A percentile compares a stretch with the other conserved stretches of the same genome.
Conservation (phyloP, 2,113 vertebrate genomes). For the Pteruthius melanotis region DNA sequence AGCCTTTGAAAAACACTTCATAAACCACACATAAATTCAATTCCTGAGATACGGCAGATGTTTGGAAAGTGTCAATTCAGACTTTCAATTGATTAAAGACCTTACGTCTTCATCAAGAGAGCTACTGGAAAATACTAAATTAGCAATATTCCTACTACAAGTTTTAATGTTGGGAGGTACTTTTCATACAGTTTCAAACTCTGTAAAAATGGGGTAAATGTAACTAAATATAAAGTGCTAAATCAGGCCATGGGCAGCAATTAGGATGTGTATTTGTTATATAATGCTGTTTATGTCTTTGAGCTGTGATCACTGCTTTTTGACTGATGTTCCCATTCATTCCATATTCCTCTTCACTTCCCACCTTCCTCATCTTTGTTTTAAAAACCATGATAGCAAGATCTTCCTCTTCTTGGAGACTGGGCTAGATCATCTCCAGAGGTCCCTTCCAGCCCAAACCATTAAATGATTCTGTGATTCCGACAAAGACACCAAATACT, state of each 20-base stretch:
- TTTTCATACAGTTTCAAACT: neutral
- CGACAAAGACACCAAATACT: neutral
- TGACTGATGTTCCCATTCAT: neutral
- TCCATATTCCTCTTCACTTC: neutral
- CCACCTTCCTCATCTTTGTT: neutral
- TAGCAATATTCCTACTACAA: neutral
- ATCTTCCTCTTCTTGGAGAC: neutral
- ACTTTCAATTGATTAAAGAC: neutral
- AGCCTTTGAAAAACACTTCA: constrained; percentile 15
- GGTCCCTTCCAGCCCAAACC: neutral
- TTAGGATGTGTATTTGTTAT: neutral
- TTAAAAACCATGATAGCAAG: neutral
- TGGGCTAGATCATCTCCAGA: neutral
- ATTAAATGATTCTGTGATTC: neutral
- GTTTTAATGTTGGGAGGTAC: neutral
- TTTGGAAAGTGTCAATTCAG: neutral
- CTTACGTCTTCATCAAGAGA: neutral
- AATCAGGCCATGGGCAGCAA: neutral
- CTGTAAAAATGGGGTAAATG: neutral
- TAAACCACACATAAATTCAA: neutral
- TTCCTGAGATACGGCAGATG: neutral
- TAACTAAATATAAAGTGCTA: neutral
- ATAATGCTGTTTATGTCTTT: neutral
- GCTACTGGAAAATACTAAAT: neutral
- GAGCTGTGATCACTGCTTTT: neutral